Conservation (phyloP, 2,797 vertebrate species). For the Emydoidea blandingii region DNA sequence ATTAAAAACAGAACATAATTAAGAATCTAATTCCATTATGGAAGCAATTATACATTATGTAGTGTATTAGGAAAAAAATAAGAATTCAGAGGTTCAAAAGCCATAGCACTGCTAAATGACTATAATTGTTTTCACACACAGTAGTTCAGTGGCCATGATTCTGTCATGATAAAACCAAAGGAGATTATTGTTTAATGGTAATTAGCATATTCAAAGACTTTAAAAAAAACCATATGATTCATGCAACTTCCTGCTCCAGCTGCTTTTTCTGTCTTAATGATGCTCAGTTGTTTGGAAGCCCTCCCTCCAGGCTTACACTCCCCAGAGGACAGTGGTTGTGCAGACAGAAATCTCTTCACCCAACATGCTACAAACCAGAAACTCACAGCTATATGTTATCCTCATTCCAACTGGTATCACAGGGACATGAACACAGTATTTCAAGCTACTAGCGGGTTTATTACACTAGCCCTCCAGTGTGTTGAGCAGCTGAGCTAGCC, state of each 20-base stretch:
- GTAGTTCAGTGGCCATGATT: slow-evolving; percentile 32
- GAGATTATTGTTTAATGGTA: slow-evolving; percentile 26
- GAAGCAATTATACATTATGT: slow-evolving; percentile 12
- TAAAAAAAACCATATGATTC: background rate
- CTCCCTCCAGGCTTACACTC: slow-evolving; percentile 18
- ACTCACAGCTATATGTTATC: background rate
- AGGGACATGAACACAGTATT: background rate
- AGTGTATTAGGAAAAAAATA: slow-evolving; percentile 3
- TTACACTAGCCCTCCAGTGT: slow-evolving; percentile 29
- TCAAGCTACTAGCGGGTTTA: background rate
- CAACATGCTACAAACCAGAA: background rate
- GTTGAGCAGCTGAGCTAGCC: slow-evolving; percentile 58
- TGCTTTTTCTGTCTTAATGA: background rate
- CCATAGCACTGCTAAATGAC: slow-evolving; percentile 26
- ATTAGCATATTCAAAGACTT: slow-evolving; percentile 40
- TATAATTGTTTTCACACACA: background rate
- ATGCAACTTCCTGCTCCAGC: background rate
- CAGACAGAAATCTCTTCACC: background rate
- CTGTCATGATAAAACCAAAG: slow-evolving; percentile 13
- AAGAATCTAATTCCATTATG: slow-evolving; percentile 41
- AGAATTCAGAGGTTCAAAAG: slow-evolving; percentile 43
- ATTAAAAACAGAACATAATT: slow-evolving; percentile 62
- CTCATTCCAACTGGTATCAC: slow-evolving; percentile 16
- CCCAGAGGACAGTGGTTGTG: background rate
- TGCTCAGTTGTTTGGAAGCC: background rate